Conservation (phyloP, 2,888 invertebrate species). For the Rotaria sp. region DNA sequence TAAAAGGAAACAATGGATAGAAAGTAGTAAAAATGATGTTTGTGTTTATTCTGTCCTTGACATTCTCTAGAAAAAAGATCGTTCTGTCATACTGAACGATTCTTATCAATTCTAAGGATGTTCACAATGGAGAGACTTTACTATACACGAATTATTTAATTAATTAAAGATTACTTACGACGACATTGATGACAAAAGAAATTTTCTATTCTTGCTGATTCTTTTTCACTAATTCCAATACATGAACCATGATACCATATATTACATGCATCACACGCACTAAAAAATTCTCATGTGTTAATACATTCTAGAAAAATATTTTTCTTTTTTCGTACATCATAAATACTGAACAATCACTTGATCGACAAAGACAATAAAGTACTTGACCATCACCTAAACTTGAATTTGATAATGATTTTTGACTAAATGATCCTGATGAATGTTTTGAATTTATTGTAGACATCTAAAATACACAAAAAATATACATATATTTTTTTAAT, state of each 20-base stretch:
- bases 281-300: neutral
- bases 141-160: too few species aligned
- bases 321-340: neutral
- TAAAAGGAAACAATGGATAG: too few species aligned
- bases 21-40: too few species aligned
- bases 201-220: conserved; percentile 72
- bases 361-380: neutral
- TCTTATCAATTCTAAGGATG: too few species aligned
- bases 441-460: neutral
- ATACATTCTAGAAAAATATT: neutral
- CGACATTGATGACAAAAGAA: conserved; percentile 39
- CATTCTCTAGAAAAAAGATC: too few species aligned
- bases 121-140: too few species aligned
- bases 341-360: conserved; percentile 27
- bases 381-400: neutral
- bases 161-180: neutral
- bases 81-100: too few species aligned
- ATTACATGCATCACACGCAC: conserved; percentile 75
- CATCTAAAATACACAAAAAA: neutral
- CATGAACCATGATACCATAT: conserved; percentile 98
- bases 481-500: too few species aligned
- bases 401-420: neutral
- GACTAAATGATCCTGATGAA: neutral
- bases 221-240: conserved; percentile 78
- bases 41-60: too few species aligned